Percentiles rank a stretch among this genome's conserved stretches.
Conservation (phyloP, 1,140 invertebrate species). For the Bombus haemorrhoidalis region DNA sequence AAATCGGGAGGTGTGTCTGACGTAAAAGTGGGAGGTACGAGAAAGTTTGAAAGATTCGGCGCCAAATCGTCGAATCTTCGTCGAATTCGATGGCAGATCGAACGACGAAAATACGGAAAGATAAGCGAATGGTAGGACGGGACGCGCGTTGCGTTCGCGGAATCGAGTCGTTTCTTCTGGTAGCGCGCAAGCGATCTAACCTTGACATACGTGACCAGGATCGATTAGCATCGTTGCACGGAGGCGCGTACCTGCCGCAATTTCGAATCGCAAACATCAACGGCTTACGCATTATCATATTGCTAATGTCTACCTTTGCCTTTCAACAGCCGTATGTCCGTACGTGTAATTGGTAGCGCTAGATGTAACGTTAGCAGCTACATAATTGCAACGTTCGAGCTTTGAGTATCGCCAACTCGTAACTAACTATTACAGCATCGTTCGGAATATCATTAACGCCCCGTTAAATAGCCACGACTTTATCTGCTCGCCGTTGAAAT, state of each 20-base stretch:
- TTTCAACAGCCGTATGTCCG: constrained; percentile 24
- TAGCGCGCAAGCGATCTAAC: constrained; percentile 21
- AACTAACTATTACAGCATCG: constrained; percentile 21
- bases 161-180: too few species aligned
- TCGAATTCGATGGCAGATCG: neutral
- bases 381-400: constrained; percentile 32
- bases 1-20: neutral
- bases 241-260: constrained; percentile 27
- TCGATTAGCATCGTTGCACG: neutral
- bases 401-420: neutral
- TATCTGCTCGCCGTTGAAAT: too few species aligned
- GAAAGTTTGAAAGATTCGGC: neutral
- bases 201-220: constrained; percentile 53
- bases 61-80: neutral
- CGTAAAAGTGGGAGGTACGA: too few species aligned
- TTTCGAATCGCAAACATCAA: constrained; percentile 33
- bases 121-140: too few species aligned
- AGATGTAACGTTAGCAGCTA: constrained; percentile 25
- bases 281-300: constrained; percentile 47
- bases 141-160: too few species aligned
- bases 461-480: constrained; percentile 5
- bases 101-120: too few species aligned
- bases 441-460: constrained; percentile 27
- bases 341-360: constrained; percentile 46
- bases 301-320: constrained; percentile 24